Base-by-base conservation (phyloP, 2,797 vertebrate genomes). In the Phataginus tricuspis region DNA sequence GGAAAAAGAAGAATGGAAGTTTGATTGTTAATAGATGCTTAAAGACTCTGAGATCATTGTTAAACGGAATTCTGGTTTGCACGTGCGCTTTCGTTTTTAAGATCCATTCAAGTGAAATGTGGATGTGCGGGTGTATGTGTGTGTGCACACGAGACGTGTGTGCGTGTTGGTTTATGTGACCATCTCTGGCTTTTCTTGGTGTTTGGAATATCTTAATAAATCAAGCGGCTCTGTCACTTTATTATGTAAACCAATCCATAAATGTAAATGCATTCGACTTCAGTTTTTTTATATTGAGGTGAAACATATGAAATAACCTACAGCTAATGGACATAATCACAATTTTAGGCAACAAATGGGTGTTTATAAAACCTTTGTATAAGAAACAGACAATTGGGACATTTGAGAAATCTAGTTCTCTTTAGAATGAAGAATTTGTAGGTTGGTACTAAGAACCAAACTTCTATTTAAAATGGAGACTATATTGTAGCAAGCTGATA, bases 11-110 rank as follows among this genome's bases (percentile, higher is more conserved):
- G 98, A 98, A 95, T 97, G 92, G 96, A 90, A 97, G 91, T 98
- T 94, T 94, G 97, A 98, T 98, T 94, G 95, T 98, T 96, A 92
- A 96, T 98, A 96, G 96, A 97, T 96, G 98, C 98, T 97, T 96
- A 94, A 97, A 97, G 96, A 97, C 95, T n/a, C 53, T 77, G 96
- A 96, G 75, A 53, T 97, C 93, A 96, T 59, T 95, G 94, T 31
- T 74, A 87, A 92, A 34, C 21, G n/a, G 3, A 18, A 16, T 61
- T 53, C 42, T 16, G 13, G 82, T 69, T 77, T 89, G 86, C 94
- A 69, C 51, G 21, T 92, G 83, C 18, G 13, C 3, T 0, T 0
- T 89, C 79, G 2, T 8, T 51, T 25, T 66, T 89, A 29, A 51
- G 85, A 80, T 85, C 39, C 79, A 86, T 66, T 96, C 91, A 97